These are phyloP conservation scores for Bergia sp. DNA, from an alignment of 92 coral and sea anemone species.

Conservation along the genomic window DNA sequence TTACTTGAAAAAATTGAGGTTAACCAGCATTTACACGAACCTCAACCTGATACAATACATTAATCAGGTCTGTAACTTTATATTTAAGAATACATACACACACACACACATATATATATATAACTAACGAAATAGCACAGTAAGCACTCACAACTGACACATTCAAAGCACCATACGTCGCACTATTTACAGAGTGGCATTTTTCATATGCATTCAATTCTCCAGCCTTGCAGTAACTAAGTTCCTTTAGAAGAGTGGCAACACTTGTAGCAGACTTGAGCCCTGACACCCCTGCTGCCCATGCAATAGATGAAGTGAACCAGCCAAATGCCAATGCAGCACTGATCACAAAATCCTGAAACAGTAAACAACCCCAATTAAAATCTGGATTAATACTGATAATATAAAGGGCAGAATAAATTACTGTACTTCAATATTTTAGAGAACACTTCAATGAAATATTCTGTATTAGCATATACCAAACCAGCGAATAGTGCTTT, in stretches of 20 bases:
- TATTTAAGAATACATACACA: not conserved
- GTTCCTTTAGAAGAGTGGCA: not conserved
- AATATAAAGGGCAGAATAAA: too few relatives aligned
- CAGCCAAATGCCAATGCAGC: constrained; percentile 78
- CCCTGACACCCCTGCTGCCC: constrained; percentile 93
- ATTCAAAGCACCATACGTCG: constrained; percentile 85
- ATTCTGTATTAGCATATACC: too few relatives aligned
- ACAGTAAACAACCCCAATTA: not conserved
- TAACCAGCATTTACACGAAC: too few relatives aligned
- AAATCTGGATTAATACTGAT: not conserved
- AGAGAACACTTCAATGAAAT: too few relatives aligned
- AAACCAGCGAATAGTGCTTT: too few relatives aligned
- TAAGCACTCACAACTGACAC: constrained; percentile 87
- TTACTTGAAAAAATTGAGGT: too few relatives aligned
- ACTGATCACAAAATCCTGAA: constrained; percentile 89
- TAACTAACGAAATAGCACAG: not conserved
- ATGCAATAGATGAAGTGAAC: constrained; percentile 90
- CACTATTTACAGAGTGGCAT: not conserved
- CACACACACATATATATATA: too few relatives aligned
- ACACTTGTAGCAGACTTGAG: constrained; percentile 67
- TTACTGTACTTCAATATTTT: too few relatives aligned
- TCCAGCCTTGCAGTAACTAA: not conserved
- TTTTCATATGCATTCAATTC: not conserved
- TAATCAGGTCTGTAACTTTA: too few relatives aligned
- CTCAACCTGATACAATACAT: too few relatives aligned